A percentile compares a stretch with the other conserved stretches of the same genome.
These are phyloP conservation scores for Lota lota DNA, from an alignment of 2,113 vertebrate species.

Conservation along the genomic window DNA sequence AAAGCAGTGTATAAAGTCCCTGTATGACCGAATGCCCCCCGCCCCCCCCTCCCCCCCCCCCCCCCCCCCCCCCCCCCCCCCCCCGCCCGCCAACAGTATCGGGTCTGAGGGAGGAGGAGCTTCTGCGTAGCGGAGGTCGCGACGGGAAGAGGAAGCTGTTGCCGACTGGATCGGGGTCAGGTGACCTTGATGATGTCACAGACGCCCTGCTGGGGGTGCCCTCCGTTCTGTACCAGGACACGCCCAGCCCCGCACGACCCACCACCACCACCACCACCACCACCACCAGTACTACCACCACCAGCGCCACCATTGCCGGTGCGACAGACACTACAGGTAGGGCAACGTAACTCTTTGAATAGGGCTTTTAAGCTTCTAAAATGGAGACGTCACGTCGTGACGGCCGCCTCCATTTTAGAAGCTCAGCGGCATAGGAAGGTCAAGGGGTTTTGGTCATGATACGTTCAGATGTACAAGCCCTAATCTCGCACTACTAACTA, in stretches of 20 bases:
- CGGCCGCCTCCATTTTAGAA: too few species aligned
- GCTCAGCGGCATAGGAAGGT: too few species aligned
- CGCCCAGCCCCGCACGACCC: constrained; percentile 20
- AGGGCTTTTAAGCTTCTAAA: too few species aligned
- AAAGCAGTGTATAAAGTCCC: too few species aligned
- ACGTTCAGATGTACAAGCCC: too few species aligned
- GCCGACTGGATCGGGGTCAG: constrained; percentile 62
- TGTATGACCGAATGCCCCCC: too few species aligned
- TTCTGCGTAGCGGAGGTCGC: constrained; percentile 65
- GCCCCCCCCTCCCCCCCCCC: background rate
- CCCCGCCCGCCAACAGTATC: constrained; percentile 47
- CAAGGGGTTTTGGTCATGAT: too few species aligned
- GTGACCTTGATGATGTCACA: constrained; percentile 59
- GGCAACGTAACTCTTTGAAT: too few species aligned
- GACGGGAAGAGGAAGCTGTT: constrained; percentile 65
- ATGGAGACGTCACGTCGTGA: too few species aligned
- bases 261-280: constrained; percentile 9
- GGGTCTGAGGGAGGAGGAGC: constrained; percentile 67
- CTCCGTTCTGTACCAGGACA: constrained; percentile 61
- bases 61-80: background rate
- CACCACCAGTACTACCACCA: background rate
- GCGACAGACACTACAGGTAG: too few species aligned
- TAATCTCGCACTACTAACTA: too few species aligned
- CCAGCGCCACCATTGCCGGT: too few species aligned
- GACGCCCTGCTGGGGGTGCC: constrained; percentile 57